A percentile compares a stretch with the other conserved stretches of the same genome.
phyloP scores from a whole-genome alignment of 2,797 vertebrate genomes.

The Dendrocincla tyrannina region DNA sequence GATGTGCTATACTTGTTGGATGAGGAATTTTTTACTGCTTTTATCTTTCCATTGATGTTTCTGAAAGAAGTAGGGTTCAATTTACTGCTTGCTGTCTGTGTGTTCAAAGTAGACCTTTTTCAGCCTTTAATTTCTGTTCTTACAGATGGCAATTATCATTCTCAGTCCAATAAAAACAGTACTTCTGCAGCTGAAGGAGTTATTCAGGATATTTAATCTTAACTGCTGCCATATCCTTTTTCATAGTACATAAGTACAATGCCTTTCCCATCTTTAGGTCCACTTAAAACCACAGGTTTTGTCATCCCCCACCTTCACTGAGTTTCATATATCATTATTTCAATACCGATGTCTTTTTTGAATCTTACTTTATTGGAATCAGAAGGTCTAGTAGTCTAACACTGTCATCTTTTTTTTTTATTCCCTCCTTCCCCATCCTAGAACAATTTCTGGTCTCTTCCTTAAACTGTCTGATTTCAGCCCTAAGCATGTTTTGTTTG shows the following conservation, averaged over 20 bases:
- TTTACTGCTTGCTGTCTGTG: background rate
- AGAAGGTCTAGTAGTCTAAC: background rate
- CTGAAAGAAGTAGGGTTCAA: background rate
- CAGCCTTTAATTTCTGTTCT: background rate
- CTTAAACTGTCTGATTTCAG: background rate
- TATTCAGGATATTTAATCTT: background rate
- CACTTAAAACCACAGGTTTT: background rate
- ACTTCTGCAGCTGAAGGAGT: background rate
- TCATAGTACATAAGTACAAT: background rate
- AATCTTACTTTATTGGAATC: background rate
- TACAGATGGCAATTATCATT: background rate
- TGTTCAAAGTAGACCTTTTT: background rate
- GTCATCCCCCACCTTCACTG: background rate
- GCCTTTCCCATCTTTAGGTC: background rate
- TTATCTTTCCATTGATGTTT: background rate
- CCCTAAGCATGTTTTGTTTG: background rate
- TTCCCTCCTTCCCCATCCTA: accelerated
- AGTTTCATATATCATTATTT: background rate
- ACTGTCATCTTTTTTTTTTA: background rate
- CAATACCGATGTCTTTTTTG: background rate
- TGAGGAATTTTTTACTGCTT: background rate
- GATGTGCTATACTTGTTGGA: accelerated
- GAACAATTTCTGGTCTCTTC: background rate
- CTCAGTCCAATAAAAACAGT: background rate
- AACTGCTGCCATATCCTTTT: background rate